Conservation (phyloP, 2,113 vertebrate species). For the Pteronura brasiliensis region DNA sequence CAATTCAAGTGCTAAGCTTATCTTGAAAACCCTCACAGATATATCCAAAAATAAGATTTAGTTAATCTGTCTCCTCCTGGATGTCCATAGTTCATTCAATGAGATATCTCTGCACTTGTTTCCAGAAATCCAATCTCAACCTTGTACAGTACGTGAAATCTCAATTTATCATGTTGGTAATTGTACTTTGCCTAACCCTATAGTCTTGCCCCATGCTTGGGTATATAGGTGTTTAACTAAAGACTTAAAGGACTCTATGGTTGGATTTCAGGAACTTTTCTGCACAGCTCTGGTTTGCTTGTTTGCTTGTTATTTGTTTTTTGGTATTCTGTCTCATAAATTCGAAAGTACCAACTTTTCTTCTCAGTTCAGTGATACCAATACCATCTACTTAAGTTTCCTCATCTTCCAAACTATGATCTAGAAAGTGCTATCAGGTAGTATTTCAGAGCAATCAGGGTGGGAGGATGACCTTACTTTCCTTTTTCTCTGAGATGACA, state of each 20-base stretch:
- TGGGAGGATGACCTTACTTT: neutral
- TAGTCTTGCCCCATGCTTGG: neutral
- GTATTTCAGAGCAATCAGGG: neutral
- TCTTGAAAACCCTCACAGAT: neutral
- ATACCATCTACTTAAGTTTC: neutral
- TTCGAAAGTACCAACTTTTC: neutral
- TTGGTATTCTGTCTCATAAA: neutral
- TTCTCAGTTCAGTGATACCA: neutral
- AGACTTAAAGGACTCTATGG: neutral
- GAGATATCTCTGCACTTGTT: neutral
- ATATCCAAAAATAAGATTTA: neutral
- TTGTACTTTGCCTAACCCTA: neutral
- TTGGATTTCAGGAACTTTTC: neutral
- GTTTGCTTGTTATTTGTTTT: neutral
- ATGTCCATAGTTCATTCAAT: neutral
- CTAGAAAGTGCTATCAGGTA: neutral
- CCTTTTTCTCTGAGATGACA: neutral
- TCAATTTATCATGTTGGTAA: neutral
- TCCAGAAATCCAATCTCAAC: neutral
- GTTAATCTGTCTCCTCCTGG: neutral
- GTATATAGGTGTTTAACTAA: neutral
- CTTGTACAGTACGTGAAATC: neutral
- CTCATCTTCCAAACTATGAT: no score
- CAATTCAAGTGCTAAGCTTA: neutral
- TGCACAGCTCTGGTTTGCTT: neutral